Conservation (phyloP, 2,113 vertebrate species). For the Amia ocellicauda region DNA sequence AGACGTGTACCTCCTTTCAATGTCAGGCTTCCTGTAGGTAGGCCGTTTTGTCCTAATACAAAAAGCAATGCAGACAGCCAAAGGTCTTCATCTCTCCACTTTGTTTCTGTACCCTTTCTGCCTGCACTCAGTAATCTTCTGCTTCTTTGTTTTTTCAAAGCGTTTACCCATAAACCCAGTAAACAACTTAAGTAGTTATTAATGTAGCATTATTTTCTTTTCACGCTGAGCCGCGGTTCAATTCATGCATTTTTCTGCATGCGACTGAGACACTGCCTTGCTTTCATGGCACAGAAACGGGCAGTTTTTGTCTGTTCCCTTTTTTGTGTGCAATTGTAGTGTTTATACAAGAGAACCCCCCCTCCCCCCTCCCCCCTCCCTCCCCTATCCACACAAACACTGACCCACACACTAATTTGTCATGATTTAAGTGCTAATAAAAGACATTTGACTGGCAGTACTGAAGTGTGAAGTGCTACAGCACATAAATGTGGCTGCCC, state of each 20-base stretch:
- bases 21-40: slow-evolving; percentile 74
- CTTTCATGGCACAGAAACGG: neutral
- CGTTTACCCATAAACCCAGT: slow-evolving; percentile 16
- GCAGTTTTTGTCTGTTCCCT: neutral
- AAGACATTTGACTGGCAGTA: slow-evolving; percentile 14
- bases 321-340: slow-evolving; percentile 4
- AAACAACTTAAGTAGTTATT: slow-evolving; percentile 21
- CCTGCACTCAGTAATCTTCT: slow-evolving; percentile 21
- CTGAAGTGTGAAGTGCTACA: slow-evolving; percentile 5
- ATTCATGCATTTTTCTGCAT: slow-evolving; percentile 23
- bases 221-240: slow-evolving; percentile 16
- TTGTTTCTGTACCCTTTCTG: slow-evolving; percentile 26
- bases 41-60: slow-evolving; percentile 77
- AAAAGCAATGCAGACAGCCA: slow-evolving; percentile 65
- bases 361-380: slow-evolving; percentile 4
- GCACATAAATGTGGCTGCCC: slow-evolving; percentile 10
- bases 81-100: slow-evolving; percentile 64
- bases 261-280: neutral
- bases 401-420: slow-evolving; percentile 21
- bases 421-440: slow-evolving; percentile 21
- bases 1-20: slow-evolving; percentile 77
- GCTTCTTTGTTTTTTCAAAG: slow-evolving; percentile 8
- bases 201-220: slow-evolving; percentile 18
- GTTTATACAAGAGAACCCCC: slow-evolving; percentile 17
- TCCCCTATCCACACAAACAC: slow-evolving; percentile 17